Evolutionary conservation across 2,888 invertebrate species (phyloP).

Genomic region (Phanerotoma sp.): DNA sequence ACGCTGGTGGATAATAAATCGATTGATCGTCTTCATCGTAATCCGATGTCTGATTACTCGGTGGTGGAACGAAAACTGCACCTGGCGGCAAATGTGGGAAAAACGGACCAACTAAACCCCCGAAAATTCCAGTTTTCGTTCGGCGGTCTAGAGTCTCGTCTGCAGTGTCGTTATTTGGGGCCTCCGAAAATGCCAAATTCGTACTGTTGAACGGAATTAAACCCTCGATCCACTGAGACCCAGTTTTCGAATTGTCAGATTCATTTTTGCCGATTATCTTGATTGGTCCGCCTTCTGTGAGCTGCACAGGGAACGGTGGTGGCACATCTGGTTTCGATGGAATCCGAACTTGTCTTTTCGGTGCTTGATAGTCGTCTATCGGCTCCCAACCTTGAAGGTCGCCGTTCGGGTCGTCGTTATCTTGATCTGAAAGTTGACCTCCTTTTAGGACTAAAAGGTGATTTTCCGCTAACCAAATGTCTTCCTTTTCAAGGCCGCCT

Average conservation of each 20-base stretch:
- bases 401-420: constrained; percentile 31
- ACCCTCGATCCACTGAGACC: constrained; percentile 54
- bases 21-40: constrained; percentile 88
- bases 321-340: constrained; percentile 81
- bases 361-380: constrained; percentile 82
- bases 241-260: constrained; percentile 62
- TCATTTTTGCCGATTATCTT: constrained; percentile 82
- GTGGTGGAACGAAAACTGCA: constrained; percentile 60
- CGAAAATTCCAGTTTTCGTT: constrained; percentile 59
- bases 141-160: constrained; percentile 61
- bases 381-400: constrained; percentile 66
- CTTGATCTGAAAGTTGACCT: constrained; percentile 66
- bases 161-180: constrained; percentile 62
- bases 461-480: constrained; percentile 89
- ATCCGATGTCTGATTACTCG: constrained; percentile 69
- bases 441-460: constrained; percentile 82
- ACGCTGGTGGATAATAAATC: constrained; percentile 88
- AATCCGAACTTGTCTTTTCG: constrained; percentile 80
- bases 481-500: constrained; percentile 80
- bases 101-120: constrained; percentile 45
- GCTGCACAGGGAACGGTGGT: constrained; percentile 92
- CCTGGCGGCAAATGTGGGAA: constrained; percentile 66
- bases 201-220: constrained; percentile 64
- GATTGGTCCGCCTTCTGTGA: constrained; percentile 82
- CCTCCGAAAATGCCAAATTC: constrained; percentile 59